A percentile compares a stretch with the other conserved stretches of the same genome.
phyloP scores from a whole-genome alignment of 2,113 vertebrate species.

The Columba janthina region DNA sequence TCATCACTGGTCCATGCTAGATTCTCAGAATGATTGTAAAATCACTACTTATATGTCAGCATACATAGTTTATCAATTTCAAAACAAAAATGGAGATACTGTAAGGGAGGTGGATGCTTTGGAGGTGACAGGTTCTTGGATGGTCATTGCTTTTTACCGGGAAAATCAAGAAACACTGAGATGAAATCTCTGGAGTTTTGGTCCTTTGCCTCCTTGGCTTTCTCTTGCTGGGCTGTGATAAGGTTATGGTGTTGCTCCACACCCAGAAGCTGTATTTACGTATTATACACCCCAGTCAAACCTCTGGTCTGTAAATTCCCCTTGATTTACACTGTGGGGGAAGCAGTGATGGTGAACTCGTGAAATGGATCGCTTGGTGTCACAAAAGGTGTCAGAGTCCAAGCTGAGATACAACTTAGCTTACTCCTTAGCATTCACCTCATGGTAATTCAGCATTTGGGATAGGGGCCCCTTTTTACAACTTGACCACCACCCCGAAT shows the following conservation, averaged over 20 bases:
- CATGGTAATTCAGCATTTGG: rapidly evolving
- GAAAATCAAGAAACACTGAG: not conserved
- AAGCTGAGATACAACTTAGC: not conserved
- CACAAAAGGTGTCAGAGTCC: not conserved
- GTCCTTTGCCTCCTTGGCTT: not conserved
- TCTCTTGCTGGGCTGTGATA: not conserved
- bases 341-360: not conserved
- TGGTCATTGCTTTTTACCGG: not conserved
- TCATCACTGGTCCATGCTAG: not conserved
- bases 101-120: not conserved
- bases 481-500: not conserved
- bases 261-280: not conserved
- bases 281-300: not conserved
- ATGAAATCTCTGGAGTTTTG: not conserved
- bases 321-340: not conserved
- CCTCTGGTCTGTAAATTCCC: not conserved
- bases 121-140: not conserved
- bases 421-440: not conserved
- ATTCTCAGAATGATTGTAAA: conserved; percentile 16
- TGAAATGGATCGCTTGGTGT: rapidly evolving
- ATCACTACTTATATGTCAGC: not conserved
- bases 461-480: rapidly evolving
- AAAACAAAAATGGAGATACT: not conserved
- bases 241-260: not conserved
- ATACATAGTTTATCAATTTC: not conserved